Base-by-base conservation (phyloP, 1,140 invertebrate species). In the Caenorhabditis remanei region DNA sequence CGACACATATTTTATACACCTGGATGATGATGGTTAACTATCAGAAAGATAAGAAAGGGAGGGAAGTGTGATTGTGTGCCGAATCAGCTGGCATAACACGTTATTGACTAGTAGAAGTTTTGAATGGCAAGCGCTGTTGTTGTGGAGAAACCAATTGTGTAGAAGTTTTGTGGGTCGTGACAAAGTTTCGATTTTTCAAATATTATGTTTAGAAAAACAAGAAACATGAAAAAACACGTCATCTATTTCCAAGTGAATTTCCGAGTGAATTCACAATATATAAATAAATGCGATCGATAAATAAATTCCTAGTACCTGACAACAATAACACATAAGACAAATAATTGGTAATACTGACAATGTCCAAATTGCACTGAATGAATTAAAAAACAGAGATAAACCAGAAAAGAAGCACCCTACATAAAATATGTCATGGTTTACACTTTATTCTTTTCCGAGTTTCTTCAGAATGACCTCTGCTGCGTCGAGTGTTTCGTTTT, bases 401-500 rank as follows among this genome's bases (percentile, higher is more conserved):
- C 19, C 19, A 63, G 11, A 13, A 14, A 40, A 63, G 32, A 32
- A 58, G 19, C 14, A 58, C 55, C 55, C 14, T 14, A 58, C n/a
- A 7, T 0, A 53, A 53, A 32, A 32, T 32, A 32, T 32, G 32
- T 32, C 32, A 32, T 32, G 32, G 32, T 32, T 32, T 0, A 32
- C 1, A 32, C 32, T 32, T 53, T 84, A 63, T 71, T 85, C 61
- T 21, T 85, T 67, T 61, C 50, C 65, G 4, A 85, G 43, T 21
- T 85, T 61, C 61, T 63, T 55, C 9, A 87, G 40, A 55, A 87
- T 87, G 4, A 40, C 63, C 21, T 87, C 67, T 21, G 86, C 86
- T 13, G 71, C 79, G 13, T 87, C 85, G 14, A 93, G 85, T 40
- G 92, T 92, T 71, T 92, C 90, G 32, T 92, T 92, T 46, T 90